Evolutionary conservation across 2,888 invertebrate species (phyloP), one percentile per base, ranked within the genome.

Genomic region (Chydorus sphaericus): DNA sequence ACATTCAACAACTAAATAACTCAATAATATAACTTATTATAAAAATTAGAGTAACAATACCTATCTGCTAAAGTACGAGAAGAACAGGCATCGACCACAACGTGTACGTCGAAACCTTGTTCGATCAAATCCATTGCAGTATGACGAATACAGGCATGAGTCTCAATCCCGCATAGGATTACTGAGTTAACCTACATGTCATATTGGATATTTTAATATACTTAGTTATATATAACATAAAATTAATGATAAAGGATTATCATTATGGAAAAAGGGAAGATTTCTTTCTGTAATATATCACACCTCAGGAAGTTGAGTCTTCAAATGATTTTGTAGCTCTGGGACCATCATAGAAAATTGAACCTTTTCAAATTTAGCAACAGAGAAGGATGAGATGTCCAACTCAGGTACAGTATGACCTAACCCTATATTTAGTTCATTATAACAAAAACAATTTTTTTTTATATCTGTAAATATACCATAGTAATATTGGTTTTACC

Each of bases 141-240:
- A 62, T 77, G 75, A 61, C 75, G 75, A 10, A 79, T 70, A 63
- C 78, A 79, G 20, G 76, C 77, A 65, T 78, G 78, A 0, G 77
- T 69, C 69, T 79, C 74, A 58, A 75, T 73, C 18, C 75, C 75
- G 61, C 73, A 73, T 14, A 75, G 62, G 54, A 75, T 61, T 33
- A 74, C 64, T 6, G 69, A 67, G 38, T 55, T 55, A 4, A 55
- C 48, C 55, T 55, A 14, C 6, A 29, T 11, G 14, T 33, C n/a
- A 49, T 39, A 20, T 36, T 33, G 8, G 14, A 23, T 26, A 3
- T 20, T 11, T 23, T 49, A 29, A 29, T 28, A 44, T 5, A 3
- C 2, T 20, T 18, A 36, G 14, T 3, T 36, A 36, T 36, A 3
- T 36, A 2, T 2, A n/a, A 36, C 16, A 36, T 36, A 4, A 3